Evolutionary conservation across 1,140 invertebrate species (phyloP).

Genomic region (Aphidius gifuensis): DNA sequence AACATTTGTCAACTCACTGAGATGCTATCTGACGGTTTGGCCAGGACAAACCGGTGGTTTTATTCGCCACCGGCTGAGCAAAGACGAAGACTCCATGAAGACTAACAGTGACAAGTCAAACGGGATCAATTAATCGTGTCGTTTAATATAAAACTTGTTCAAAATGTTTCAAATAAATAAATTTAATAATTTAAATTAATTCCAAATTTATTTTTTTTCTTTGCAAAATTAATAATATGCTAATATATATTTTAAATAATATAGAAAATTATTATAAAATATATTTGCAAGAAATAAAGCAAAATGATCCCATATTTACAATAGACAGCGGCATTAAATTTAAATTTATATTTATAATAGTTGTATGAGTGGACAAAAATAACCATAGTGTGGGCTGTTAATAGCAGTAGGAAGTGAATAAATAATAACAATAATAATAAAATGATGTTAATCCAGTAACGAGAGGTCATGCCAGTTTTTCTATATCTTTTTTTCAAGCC

Average conservation of each 20-base stretch:
- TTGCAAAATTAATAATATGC: too few relatives aligned
- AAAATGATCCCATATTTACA: too few relatives aligned
- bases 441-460: constrained; percentile 26
- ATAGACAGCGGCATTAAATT: too few relatives aligned
- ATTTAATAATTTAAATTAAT: too few relatives aligned
- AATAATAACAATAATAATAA: constrained; percentile 21
- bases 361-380: too few relatives aligned
- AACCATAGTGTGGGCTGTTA: neutral
- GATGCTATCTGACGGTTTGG: constrained; percentile 14
- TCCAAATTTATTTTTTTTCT: too few relatives aligned
- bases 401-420: constrained; percentile 14
- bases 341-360: too few relatives aligned
- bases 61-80: constrained; percentile 17
- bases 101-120: constrained; percentile 15
- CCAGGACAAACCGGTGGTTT: constrained; percentile 19
- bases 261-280: too few relatives aligned
- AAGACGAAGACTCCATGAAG: neutral
- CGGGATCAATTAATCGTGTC: constrained; percentile 22
- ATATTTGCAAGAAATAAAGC: too few relatives aligned
- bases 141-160: neutral
- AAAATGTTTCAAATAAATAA: too few relatives aligned
- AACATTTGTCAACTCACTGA: constrained; percentile 24
- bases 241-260: too few relatives aligned
- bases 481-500: too few relatives aligned
- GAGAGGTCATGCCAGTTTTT: constrained; percentile 13